A percentile compares a stretch with the other conserved stretches of the same genome.
Conservation (phyloP, 2,888 invertebrate genomes). For the Meliscaeva auricollis region DNA sequence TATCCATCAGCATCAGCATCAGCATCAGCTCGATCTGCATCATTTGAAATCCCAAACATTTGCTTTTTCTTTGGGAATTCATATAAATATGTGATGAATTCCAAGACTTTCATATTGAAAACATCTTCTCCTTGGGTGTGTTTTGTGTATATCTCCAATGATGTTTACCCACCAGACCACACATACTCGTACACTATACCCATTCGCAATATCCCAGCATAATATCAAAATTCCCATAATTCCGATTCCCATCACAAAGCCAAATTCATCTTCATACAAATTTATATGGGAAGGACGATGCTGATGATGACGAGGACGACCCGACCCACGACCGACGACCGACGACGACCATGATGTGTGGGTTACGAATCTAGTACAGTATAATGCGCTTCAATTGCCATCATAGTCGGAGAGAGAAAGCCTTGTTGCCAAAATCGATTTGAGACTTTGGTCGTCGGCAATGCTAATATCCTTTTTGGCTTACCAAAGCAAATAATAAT, state of each 20-base stretch:
- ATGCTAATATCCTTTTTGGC: constrained; percentile 55
- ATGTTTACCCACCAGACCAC: neutral
- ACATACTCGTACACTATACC: neutral
- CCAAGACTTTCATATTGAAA: neutral
- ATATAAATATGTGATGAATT: constrained; percentile 18
- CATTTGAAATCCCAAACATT: constrained; percentile 27
- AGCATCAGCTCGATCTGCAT: constrained; percentile 12
- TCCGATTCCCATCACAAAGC: constrained; percentile 29
- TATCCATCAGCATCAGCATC: neutral
- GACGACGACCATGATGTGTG: neutral
- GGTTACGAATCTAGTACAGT: neutral
- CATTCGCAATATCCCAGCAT: neutral
- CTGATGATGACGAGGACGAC: neutral
- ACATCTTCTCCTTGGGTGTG: neutral
- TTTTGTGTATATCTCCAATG: neutral
- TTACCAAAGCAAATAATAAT: constrained; percentile 49
- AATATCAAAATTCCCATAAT: constrained; percentile 32
- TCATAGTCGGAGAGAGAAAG: neutral
- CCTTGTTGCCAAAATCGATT: constrained; percentile 32
- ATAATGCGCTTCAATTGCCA: constrained; percentile 22
- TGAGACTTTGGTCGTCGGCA: constrained; percentile 24
- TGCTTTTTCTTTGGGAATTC: neutral
- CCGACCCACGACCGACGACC: neutral
- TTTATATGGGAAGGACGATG: neutral
- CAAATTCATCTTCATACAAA: constrained; percentile 5